A percentile compares a stretch with the other conserved stretches of the same genome.
phyloP scores from a whole-genome alignment of 2,113 vertebrate species.

The Turnix velox region DNA sequence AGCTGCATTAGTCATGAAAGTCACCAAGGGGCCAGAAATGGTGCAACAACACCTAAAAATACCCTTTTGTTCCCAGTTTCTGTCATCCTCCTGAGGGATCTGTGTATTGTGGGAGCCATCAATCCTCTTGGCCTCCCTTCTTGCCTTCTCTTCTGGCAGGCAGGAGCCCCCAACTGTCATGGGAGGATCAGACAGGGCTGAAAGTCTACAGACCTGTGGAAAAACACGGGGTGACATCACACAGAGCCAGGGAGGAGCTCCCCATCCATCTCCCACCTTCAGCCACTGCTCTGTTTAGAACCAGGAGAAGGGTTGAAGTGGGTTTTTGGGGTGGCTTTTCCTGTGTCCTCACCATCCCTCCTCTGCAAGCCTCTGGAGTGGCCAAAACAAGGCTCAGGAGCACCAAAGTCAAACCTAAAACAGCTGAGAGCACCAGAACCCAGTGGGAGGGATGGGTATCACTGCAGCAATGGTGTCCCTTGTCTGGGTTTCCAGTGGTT shows the following conservation, averaged over 20 bases:
- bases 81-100: neutral
- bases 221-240: slow-evolving; percentile 56
- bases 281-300: slow-evolving; percentile 24
- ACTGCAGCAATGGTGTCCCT: accelerated
- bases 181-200: neutral
- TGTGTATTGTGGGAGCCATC: neutral
- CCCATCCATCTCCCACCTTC: no score
- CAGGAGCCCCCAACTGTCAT: neutral
- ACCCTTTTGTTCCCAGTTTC: neutral
- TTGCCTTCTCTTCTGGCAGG: neutral
- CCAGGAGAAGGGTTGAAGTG: neutral
- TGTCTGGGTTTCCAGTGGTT: neutral
- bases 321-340: neutral
- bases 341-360: neutral
- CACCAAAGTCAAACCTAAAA: neutral
- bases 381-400: accelerated
- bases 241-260: no score
- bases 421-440: accelerated
- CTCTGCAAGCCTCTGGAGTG: accelerated
- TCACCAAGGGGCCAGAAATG: neutral
- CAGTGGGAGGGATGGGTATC: neutral
- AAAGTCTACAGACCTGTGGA: slow-evolving; percentile 5
- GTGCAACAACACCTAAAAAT: neutral
- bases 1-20: neutral
- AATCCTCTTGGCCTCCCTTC: neutral